Conservation (phyloP, 1,140 invertebrate genomes). For the Mamestra configurata region DNA sequence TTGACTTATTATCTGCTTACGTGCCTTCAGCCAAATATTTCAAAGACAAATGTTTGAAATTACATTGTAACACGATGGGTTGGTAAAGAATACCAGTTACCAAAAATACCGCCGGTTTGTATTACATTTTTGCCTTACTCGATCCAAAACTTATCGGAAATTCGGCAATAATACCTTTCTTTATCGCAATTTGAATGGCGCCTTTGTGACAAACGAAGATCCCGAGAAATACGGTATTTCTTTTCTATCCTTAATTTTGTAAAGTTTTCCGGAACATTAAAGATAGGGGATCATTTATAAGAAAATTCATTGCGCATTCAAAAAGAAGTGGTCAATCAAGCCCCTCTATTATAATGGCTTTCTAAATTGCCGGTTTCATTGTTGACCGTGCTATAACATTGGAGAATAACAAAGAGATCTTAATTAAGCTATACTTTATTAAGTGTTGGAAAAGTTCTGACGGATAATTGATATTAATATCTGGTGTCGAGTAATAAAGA, state of each 20-base stretch:
- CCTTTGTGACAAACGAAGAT: neutral
- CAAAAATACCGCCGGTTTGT: neutral
- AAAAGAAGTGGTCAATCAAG: constrained; percentile 26
- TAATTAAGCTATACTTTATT: constrained; percentile 24
- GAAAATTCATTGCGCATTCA: constrained; percentile 18
- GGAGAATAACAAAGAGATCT: constrained; percentile 13
- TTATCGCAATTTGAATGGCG: constrained; percentile 7
- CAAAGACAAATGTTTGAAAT: neutral
- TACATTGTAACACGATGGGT: neutral
- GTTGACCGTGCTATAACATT: constrained; percentile 28
- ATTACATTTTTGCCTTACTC: constrained; percentile 19
- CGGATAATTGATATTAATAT: constrained; percentile 21
- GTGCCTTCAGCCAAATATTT: too few relatives aligned
- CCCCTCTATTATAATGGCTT: constrained; percentile 18
- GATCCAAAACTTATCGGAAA: constrained; percentile 15
- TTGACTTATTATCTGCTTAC: too few relatives aligned
- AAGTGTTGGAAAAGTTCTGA: neutral
- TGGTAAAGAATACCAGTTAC: neutral
- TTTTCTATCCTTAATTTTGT: neutral
- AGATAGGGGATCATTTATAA: constrained; percentile 10
- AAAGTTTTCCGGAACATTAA: constrained; percentile 33
- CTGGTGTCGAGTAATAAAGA: constrained; percentile 20
- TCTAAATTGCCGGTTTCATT: constrained; percentile 12
- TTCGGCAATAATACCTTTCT: constrained; percentile 26
- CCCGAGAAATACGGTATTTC: neutral